Conservation (phyloP, 1,140 invertebrate genomes). For the Drosophila saltans region DNA sequence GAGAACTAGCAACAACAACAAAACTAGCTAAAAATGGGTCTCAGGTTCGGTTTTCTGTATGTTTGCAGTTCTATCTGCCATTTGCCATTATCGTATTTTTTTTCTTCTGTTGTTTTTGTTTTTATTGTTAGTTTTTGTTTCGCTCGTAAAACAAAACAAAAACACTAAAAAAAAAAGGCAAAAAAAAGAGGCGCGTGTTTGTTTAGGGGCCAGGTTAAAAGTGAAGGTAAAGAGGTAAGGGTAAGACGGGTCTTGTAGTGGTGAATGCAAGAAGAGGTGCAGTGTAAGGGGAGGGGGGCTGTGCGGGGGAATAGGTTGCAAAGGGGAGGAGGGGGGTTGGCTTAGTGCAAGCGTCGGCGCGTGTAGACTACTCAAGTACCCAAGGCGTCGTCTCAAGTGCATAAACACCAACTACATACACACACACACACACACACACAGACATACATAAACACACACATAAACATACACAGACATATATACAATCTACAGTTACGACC, state of each 20-base stretch:
- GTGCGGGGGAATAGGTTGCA: background rate
- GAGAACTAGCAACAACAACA: slow-evolving; percentile 29
- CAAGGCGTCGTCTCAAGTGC: slow-evolving; percentile 67
- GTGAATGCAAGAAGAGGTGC: no score
- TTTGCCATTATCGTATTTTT: slow-evolving; percentile 67
- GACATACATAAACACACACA: slow-evolving; percentile 6
- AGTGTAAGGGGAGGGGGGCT: background rate
- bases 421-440: slow-evolving; percentile 10
- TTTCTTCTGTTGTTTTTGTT: slow-evolving; percentile 30
- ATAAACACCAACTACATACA: slow-evolving; percentile 41
- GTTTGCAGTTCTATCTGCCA: slow-evolving; percentile 44
- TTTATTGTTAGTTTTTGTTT: slow-evolving; percentile 63
- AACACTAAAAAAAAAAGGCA: slow-evolving; percentile 39
- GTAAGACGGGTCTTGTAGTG: background rate
- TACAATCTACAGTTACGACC: slow-evolving; percentile 32
- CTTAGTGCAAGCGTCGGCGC: slow-evolving; percentile 55
- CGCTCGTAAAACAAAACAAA: slow-evolving; percentile 50
- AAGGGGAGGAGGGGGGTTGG: slow-evolving; percentile 45
- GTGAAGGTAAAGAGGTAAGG: background rate
- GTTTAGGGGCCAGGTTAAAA: background rate
- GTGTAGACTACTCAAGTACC: slow-evolving; percentile 67
- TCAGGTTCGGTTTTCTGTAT: slow-evolving; percentile 23
- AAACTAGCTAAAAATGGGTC: slow-evolving; percentile 26
- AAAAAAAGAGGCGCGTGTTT: slow-evolving; percentile 58
- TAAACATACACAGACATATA: slow-evolving; percentile 6